Evolutionary conservation across 2,797 vertebrate genomes (phyloP).

Genomic region (Leucoraja ocellata): DNA sequence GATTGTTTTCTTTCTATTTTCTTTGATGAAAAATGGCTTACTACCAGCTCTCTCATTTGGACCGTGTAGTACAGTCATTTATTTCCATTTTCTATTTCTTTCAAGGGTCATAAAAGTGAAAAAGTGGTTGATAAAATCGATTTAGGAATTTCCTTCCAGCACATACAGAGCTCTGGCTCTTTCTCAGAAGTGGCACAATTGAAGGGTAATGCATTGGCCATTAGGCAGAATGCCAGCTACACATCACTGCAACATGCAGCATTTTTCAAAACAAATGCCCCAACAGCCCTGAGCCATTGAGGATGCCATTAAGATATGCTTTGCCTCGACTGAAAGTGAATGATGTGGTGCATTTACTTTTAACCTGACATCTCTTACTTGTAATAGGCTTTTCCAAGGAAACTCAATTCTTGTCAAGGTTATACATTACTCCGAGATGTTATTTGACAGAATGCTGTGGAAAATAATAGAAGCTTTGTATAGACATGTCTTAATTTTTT

Average conservation of each 20-base stretch:
- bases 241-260: neutral
- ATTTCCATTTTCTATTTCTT: constrained; percentile 27
- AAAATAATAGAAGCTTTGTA: neutral
- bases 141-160: neutral
- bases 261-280: neutral
- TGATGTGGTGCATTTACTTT: neutral
- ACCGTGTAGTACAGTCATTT: neutral
- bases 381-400: neutral
- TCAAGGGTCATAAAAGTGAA: constrained; percentile 4
- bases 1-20: neutral
- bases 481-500: neutral
- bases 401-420: neutral
- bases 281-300: neutral
- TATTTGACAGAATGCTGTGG: neutral
- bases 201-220: neutral
- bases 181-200: constrained; percentile 22
- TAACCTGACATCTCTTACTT: neutral
- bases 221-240: neutral
- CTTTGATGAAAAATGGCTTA: constrained; percentile 21
- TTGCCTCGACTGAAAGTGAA: neutral
- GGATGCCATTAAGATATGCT: neutral
- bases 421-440: neutral
- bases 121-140: neutral
- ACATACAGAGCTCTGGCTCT: neutral
- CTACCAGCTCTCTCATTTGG: neutral